These are phyloP conservation scores for Vidua macroura DNA, from an alignment of 2,113 vertebrate species.

Conservation along the genomic window DNA sequence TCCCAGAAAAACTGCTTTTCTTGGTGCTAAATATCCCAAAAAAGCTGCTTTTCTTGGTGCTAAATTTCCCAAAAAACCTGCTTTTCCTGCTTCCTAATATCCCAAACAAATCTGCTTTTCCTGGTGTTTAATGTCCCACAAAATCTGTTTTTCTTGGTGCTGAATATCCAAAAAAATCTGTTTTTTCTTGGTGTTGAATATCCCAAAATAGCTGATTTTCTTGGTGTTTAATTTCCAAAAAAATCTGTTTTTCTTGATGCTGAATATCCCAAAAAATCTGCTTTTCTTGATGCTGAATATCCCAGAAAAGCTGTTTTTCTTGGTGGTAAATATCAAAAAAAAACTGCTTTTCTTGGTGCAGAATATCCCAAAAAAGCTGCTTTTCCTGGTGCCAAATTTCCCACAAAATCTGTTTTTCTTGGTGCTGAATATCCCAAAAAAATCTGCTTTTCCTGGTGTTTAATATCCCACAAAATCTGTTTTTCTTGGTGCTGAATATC, in stretches of 20 bases:
- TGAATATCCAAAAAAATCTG: too few relatives aligned
- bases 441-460: too few relatives aligned
- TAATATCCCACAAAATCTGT: too few relatives aligned
- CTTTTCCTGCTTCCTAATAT: too few relatives aligned
- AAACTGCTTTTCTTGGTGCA: not conserved
- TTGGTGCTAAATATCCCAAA: too few relatives aligned
- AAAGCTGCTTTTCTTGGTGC: not conserved
- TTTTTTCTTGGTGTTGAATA: too few relatives aligned
- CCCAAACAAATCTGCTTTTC: not conserved
- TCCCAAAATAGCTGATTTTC: not conserved
- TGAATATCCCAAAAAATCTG: not conserved
- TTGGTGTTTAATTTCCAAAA: not conserved
- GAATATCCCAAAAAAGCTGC: not conserved
- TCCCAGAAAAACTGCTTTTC: not conserved
- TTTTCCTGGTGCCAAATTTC: too few relatives aligned
- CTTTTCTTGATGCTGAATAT: not conserved
- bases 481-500: too few relatives aligned
- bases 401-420: not conserved
- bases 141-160: too few relatives aligned
- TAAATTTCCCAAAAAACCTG: not conserved
- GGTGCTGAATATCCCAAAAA: too few relatives aligned
- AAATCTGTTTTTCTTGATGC: not conserved
- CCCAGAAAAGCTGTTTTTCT: too few relatives aligned
- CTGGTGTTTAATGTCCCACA: rapidly evolving
- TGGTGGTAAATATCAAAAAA: too few relatives aligned